phyloP scores from a whole-genome alignment of 2,113 vertebrate genomes.

The Ciconia boyciana region DNA sequence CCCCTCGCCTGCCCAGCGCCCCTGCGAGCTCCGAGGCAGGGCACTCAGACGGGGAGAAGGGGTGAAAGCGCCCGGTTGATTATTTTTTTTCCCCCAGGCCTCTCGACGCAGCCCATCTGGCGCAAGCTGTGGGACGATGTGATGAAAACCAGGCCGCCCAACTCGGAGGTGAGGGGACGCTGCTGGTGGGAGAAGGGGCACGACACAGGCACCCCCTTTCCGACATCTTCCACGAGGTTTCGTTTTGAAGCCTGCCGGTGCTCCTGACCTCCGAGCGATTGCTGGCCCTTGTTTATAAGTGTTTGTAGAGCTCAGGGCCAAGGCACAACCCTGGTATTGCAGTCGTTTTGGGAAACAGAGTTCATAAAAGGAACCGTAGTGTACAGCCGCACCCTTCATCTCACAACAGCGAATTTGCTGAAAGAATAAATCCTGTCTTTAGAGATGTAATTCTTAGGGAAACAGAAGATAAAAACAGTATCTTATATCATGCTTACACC shows the following conservation, averaged over 20 bases:
- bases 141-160: constrained; percentile 75
- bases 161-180: constrained; percentile 73
- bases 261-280: rapidly evolving
- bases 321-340: neutral
- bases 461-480: neutral
- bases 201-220: rapidly evolving
- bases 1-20: rapidly evolving
- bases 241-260: neutral
- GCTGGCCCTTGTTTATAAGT: rapidly evolving
- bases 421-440: neutral
- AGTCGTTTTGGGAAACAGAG: neutral
- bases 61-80: neutral
- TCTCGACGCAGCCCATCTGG: constrained; percentile 84
- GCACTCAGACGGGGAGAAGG: neutral
- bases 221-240: neutral
- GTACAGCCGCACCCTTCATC: neutral
- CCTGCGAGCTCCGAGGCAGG: neutral
- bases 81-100: constrained; percentile 62
- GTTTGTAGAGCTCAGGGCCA: rapidly evolving
- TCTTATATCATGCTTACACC: neutral
- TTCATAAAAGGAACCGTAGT: neutral
- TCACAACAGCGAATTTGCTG: neutral
- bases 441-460: neutral
- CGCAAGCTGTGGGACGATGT: constrained; percentile 77
- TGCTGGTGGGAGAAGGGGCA: neutral